Evolutionary conservation across 2,113 vertebrate species (phyloP), one percentile per base, ranked within the genome.

Genomic region (Leuciscus idus): DNA sequence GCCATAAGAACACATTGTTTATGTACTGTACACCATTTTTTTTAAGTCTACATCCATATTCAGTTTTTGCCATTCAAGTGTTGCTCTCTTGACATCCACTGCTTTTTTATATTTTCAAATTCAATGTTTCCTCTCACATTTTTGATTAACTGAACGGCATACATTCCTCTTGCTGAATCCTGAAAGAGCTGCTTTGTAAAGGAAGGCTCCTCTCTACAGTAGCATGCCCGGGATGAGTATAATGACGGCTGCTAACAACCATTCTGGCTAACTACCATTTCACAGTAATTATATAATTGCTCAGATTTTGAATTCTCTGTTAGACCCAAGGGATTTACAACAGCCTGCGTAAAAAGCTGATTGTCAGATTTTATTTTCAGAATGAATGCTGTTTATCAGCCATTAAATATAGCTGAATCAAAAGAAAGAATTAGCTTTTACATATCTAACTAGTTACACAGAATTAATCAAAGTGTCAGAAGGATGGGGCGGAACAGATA

Each of bases 211-310:
- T 64, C 57, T 64, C 15, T 26, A 43, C 61, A 81, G 39, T 66
- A 50, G 26, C 17, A 48, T 68, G 80, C 3, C 46, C 55, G 62
- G 10, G 43, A 82, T 68, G 9, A 48, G 5, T 52, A 30, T 68
- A 33, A 68, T 68, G 43, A 68, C 9, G 0, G 39, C 59, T 26
- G n/a, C 13, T 62, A 64, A 28, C 12, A 82, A 30, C 62, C 15
- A 82, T 30, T 50, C 26, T 50, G 62, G 39, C 39, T 50, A 68
- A 81, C 43, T 64, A 48, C 39, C 9, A 68, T 66, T 82, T 82
- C 26, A 50, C 17, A 82, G 80, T 50, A 82, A 68, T 82, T 82
- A 68, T 50, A 68, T 82, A 82, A 82, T 81, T 17, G 59, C 78
- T 64, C 11, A 17, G 21, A 81, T 82, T 68, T 46, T 30, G 12